Conservation (phyloP, 2,113 vertebrate species). For the Sinocyclocheilus grahami region DNA sequence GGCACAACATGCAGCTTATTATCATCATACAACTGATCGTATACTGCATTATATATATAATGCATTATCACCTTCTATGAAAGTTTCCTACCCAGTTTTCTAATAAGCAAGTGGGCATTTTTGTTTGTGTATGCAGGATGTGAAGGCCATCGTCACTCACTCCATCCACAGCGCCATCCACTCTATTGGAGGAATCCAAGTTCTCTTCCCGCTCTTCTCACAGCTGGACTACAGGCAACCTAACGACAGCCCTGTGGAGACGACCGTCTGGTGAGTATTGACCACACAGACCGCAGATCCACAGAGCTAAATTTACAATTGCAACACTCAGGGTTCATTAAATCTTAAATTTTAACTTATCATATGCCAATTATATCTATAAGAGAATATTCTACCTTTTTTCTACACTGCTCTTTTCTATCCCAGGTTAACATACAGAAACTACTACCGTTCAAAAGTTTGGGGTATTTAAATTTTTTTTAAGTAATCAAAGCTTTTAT, state of each 20-base stretch:
- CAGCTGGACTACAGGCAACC: constrained; percentile 96
- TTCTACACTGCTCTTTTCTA: no score
- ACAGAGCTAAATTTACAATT: background rate
- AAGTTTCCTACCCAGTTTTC: background rate
- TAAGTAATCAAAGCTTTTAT: no score
- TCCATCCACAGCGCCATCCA: constrained; percentile 99
- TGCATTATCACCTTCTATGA: background rate
- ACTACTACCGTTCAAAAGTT: background rate
- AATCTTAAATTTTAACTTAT: background rate
- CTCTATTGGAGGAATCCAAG: constrained; percentile 98
- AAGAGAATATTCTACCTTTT: background rate
- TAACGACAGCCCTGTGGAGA: constrained; percentile 95
- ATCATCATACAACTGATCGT: background rate
- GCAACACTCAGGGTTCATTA: background rate
- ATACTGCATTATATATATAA: background rate
- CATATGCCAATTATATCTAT: background rate
- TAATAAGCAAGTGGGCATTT: background rate
- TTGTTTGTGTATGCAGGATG: constrained; percentile 78
- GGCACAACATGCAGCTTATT: background rate
- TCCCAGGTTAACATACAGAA: background rate
- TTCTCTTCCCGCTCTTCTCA: constrained; percentile 96
- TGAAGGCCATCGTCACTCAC: constrained; percentile 99
- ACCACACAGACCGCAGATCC: background rate
- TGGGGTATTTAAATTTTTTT: background rate
- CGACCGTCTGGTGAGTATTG: constrained; percentile 87